Percentiles rank a stretch among this genome's conserved stretches.
phyloP scores from a whole-genome alignment of 2,797 vertebrate genomes.

The Pangasius macronema region DNA sequence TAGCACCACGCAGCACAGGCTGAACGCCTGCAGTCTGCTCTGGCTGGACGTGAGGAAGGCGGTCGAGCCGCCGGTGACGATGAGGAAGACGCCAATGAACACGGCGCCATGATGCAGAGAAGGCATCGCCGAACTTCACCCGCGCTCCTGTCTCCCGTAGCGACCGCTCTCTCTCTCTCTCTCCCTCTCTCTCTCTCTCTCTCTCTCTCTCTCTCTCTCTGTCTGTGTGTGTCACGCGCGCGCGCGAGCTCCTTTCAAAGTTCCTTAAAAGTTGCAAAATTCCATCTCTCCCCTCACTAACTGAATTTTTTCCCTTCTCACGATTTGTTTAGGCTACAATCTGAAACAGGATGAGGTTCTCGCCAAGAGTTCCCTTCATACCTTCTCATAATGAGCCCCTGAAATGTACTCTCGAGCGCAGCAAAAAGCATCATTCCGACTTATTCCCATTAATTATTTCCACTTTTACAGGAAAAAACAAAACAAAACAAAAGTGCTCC shows the following conservation, averaged over 20 bases:
- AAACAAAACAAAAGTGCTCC: background rate
- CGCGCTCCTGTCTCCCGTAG: constrained; percentile 33
- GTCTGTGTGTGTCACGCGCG: background rate
- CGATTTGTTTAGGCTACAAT: background rate
- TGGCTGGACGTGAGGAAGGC: constrained; percentile 76
- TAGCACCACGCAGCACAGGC: constrained; percentile 79
- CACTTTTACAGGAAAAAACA: no score
- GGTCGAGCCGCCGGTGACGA: constrained; percentile 79
- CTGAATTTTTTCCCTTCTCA: background rate
- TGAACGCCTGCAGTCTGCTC: constrained; percentile 78
- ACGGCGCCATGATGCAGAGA: constrained; percentile 80
- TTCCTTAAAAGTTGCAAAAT: constrained; percentile 30
- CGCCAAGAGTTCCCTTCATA: background rate
- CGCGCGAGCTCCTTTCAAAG: background rate
- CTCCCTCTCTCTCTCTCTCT: background rate
- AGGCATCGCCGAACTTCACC: constrained; percentile 70
- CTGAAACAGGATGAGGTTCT: background rate
- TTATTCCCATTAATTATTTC: background rate
- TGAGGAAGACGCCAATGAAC: constrained; percentile 79
- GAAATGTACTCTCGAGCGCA: background rate
- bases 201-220: background rate
- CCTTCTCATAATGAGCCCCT: background rate
- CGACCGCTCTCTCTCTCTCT: background rate
- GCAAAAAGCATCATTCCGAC: background rate
- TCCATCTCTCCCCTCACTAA: background rate